phyloP scores from a whole-genome alignment of 2,113 vertebrate species.

The Sebastes fasciatus region DNA sequence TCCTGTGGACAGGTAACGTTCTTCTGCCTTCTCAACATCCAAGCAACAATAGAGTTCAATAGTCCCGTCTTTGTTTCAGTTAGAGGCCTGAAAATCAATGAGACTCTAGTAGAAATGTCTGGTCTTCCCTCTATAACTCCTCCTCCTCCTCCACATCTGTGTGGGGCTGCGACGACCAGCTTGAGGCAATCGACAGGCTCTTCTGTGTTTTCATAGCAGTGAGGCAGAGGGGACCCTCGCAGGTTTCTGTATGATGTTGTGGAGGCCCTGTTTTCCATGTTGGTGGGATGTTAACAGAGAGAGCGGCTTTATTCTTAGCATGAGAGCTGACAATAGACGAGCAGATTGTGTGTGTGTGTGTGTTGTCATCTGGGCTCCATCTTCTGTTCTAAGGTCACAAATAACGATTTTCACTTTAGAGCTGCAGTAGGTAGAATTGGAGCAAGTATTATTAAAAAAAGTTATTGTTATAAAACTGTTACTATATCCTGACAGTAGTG shows the following conservation, averaged over 20 bases:
- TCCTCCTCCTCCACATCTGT: slow-evolving; percentile 60
- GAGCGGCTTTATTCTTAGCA: slow-evolving; percentile 54
- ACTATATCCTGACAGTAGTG: too few species aligned
- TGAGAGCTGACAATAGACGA: slow-evolving; percentile 14
- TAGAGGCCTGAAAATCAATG: slow-evolving; percentile 9
- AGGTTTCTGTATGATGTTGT: slow-evolving; percentile 63
- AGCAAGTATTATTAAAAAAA: too few species aligned
- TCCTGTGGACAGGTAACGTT: slow-evolving; percentile 90
- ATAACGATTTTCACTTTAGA: too few species aligned
- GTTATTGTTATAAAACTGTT: too few species aligned
- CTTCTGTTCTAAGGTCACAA: neutral
- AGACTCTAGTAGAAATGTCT: slow-evolving; percentile 19
- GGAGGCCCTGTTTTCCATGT: slow-evolving; percentile 57
- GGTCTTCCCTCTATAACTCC: slow-evolving; percentile 11
- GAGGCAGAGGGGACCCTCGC: slow-evolving; percentile 45
- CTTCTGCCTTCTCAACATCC: neutral
- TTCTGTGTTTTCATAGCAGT: slow-evolving; percentile 53
- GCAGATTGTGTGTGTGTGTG: slow-evolving; percentile 19
- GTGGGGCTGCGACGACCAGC: slow-evolving; percentile 58
- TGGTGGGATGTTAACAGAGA: slow-evolving; percentile 48
- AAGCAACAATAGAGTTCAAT: neutral
- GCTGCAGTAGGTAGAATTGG: too few species aligned
- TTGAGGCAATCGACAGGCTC: slow-evolving; percentile 10
- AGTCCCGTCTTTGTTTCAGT: neutral
- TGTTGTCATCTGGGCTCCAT: slow-evolving; percentile 1